Percentiles rank a stretch among this genome's conserved stretches.
phyloP scores from a whole-genome alignment of 2,888 invertebrate genomes.

The Maniola hyperantus region DNA sequence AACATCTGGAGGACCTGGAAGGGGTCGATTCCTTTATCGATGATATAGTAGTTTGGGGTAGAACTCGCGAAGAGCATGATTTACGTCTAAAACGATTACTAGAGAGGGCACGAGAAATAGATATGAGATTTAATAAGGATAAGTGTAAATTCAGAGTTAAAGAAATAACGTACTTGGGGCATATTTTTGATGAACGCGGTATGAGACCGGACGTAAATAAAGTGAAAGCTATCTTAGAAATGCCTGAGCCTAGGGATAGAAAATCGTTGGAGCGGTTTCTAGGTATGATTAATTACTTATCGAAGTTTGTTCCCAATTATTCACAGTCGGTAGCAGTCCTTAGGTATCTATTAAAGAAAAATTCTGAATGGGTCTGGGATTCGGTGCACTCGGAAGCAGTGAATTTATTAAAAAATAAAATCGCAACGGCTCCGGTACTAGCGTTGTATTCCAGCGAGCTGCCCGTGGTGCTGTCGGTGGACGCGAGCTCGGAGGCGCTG shows the following conservation, averaged over 20 bases:
- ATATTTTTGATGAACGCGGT: slow-evolving; percentile 17
- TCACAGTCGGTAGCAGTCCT: slow-evolving; percentile 5
- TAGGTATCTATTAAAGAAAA: background rate
- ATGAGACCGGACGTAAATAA: slow-evolving; percentile 10
- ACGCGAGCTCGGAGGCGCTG: background rate
- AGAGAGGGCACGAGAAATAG: slow-evolving; percentile 31
- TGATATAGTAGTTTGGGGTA: slow-evolving; percentile 35
- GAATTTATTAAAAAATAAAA: background rate
- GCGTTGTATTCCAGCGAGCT: background rate
- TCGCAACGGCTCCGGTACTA: background rate
- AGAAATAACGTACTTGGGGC: slow-evolving; percentile 38
- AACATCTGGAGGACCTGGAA: no score
- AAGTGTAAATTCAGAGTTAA: slow-evolving; percentile 36
- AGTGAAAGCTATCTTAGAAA: slow-evolving; percentile 32
- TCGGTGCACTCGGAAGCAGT: background rate
- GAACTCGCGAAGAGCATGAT: slow-evolving; percentile 33
- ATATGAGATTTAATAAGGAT: slow-evolving; percentile 30
- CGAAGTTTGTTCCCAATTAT: slow-evolving; percentile 35
- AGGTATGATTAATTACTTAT: slow-evolving; percentile 30
- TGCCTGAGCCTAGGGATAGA: slow-evolving; percentile 7
- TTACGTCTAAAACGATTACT: slow-evolving; percentile 24
- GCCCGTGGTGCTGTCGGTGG: background rate
- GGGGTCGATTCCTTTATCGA: slow-evolving; percentile 7
- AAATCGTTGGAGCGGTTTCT: no score
- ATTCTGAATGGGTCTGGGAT: background rate